Evolutionary conservation across 2,797 vertebrate species (phyloP), one percentile per base, ranked within the genome.

Genomic region (Gobionotothen gibberifrons): DNA sequence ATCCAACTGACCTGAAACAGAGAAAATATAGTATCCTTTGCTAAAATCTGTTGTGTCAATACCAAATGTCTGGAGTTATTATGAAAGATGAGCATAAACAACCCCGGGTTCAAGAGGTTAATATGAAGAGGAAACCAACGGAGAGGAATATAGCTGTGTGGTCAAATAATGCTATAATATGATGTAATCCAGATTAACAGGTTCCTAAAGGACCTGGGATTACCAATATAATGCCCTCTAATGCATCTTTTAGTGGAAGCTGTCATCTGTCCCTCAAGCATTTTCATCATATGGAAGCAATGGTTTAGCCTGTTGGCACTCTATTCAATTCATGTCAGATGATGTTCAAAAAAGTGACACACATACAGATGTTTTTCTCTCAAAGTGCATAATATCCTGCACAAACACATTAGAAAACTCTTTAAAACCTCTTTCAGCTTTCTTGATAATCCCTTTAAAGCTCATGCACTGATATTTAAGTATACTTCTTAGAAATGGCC

Each of bases 171-270:
- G 69, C 82, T 56, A 73, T 87, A 75, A 87, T 86, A 89, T 87
- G 58, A 91, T 19, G 22, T 93, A 93, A 94, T 93, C 91, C 89
- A 92, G 90, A 94, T 93, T 89, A 93, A 2, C 56, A 83, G 74
- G 42, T 83, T 88, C 65, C 74, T 89, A 75, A 85, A 85, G 59
- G 67, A 87, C 72, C 56, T 76, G 47, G 90, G 90, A 92, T 94
- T 89, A 93, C 82, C 65, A 86, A 69, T 89, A 78, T 93, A 93
- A 93, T 93, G 76, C 89, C 53, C 69, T 42, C 87, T 93, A 94
- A 94, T 92, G 87, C 87, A 81, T 85, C 74, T 88, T 91, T 90
- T 92, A 91, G 92, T 89, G 88, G 90, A 86, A 62, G 68, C 70
- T 68, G 22, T 51, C 47, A 2, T 72, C 48, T 57, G 57, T 81